phyloP scores from a whole-genome alignment of 2,113 vertebrate genomes.

The Catharus fuscescens region DNA sequence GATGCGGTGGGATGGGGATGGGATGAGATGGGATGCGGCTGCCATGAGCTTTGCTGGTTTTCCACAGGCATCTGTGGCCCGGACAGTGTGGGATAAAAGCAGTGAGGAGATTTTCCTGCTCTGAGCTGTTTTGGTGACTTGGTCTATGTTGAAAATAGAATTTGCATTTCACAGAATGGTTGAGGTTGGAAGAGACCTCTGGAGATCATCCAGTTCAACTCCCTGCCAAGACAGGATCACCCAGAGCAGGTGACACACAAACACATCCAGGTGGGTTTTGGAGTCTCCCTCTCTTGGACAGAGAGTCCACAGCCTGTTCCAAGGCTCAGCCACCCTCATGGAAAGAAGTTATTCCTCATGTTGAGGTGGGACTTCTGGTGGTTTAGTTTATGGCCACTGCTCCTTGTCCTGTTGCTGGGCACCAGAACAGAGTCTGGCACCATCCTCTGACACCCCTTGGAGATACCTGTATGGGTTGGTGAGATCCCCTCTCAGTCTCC shows the following conservation, averaged over 20 bases:
- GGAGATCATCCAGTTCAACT: background rate
- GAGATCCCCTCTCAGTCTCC: background rate
- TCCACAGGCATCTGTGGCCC: accelerated
- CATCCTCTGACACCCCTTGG: background rate
- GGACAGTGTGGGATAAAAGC: background rate
- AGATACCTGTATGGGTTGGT: background rate
- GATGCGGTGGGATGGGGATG: no score
- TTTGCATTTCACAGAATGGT: background rate
- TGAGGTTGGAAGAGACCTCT: background rate
- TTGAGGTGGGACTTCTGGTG: background rate
- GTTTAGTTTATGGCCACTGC: background rate
- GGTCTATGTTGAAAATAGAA: background rate
- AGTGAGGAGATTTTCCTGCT: background rate
- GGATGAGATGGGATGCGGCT: background rate
- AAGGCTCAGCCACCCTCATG: background rate
- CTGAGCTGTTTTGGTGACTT: background rate
- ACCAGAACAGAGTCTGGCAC: no score
- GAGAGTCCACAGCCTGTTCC: background rate
- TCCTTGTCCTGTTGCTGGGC: background rate
- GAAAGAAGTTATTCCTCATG: background rate
- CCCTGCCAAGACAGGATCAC: background rate
- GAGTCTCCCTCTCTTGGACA: background rate
- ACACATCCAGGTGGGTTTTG: background rate
- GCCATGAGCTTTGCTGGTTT: accelerated
- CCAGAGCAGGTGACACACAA: background rate